Evolutionary conservation across 2,797 vertebrate species (phyloP).

Genomic region (Bradypodion pumilum): DNA sequence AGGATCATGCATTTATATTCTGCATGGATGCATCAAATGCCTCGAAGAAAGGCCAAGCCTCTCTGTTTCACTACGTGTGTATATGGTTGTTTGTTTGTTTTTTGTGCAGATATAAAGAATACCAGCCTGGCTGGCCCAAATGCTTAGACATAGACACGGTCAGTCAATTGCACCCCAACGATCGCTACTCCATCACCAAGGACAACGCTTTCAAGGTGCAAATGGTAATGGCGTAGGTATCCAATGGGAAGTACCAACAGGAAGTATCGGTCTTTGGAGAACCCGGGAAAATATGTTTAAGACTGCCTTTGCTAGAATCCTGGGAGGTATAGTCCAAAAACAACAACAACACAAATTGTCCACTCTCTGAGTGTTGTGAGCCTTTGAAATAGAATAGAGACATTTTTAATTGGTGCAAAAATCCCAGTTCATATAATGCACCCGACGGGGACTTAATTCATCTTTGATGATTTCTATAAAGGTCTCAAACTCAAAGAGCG

Average conservation of each 20-base stretch:
- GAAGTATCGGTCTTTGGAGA: not conserved
- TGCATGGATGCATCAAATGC: too few species aligned
- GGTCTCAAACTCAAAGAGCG: not conserved
- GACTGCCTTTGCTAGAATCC: not conserved
- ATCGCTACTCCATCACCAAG: conserved; percentile 1
- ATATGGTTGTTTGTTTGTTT: not conserved
- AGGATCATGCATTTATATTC: too few species aligned
- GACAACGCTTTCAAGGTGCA: not conserved
- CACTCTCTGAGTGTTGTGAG: not conserved
- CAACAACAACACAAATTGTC: not conserved
- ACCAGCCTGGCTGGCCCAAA: conserved; percentile 2
- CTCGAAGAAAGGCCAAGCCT: not conserved
- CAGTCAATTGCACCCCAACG: not conserved
- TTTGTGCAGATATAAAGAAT: conserved; percentile 31
- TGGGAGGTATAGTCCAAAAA: not conserved
- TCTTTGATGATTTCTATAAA: not conserved
- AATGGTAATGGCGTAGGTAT: not conserved
- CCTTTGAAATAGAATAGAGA: not conserved
- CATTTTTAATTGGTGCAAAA: not conserved
- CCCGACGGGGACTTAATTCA: too few species aligned
- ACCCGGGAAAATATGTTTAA: not conserved
- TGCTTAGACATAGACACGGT: not conserved
- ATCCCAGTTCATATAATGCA: too few species aligned
- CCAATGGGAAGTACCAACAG: fast-evolving
- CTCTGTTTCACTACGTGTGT: not conserved